Evolutionary conservation across 2,113 vertebrate species (phyloP).

Genomic region (Pollachius pollachius): DNA sequence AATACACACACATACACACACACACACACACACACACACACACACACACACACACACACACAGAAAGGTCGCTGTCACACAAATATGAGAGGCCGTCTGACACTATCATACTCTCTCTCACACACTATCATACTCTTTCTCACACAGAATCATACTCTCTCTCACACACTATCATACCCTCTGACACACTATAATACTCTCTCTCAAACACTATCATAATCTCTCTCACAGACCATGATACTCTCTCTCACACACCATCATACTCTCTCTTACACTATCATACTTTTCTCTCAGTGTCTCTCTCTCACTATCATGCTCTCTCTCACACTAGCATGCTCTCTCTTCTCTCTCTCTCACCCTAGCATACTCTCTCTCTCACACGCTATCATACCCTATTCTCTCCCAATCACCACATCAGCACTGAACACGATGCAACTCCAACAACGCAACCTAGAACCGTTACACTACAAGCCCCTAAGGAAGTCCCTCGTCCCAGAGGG

Average conservation of each 20-base stretch:
- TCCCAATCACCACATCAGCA: too few species aligned
- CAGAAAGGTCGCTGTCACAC: background rate
- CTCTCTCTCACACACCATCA: constrained; percentile 20
- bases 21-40: constrained; percentile 7
- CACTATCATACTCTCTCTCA: constrained; percentile 22
- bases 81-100: constrained; percentile 45
- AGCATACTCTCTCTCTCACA: constrained; percentile 16
- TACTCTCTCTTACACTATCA: constrained; percentile 43
- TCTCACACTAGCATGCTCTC: background rate
- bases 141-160: too few species aligned
- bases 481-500: too few species aligned
- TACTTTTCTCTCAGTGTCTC: constrained; percentile 3
- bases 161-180: too few species aligned
- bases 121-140: too few species aligned
- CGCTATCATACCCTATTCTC: background rate
- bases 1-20: constrained; percentile 14
- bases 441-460: too few species aligned
- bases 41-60: constrained; percentile 6
- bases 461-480: too few species aligned
- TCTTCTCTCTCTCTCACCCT: constrained; percentile 11
- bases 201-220: constrained; percentile 52
- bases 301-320: background rate
- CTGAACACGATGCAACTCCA: too few species aligned
- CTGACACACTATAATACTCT: too few species aligned
- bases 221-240: constrained; percentile 64